A percentile compares a stretch with the other conserved stretches of the same genome.
phyloP scores from a whole-genome alignment of 2,888 invertebrate genomes.

The Amphipyra berbera region DNA sequence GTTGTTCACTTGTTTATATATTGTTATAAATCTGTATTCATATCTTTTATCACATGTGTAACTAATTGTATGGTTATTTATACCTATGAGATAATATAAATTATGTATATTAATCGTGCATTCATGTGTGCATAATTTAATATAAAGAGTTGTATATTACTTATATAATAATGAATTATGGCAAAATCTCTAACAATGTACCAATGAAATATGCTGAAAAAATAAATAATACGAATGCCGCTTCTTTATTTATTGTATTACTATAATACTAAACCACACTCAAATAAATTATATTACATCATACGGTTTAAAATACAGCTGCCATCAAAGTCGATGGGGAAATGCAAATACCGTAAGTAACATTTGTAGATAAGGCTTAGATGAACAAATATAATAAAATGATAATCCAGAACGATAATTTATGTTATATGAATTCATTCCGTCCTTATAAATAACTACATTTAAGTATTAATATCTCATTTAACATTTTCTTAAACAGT shows the following conservation, averaged over 20 bases:
- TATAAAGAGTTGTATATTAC: conserved; percentile 87
- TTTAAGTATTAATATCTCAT: not conserved
- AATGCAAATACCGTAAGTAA: conserved; percentile 21
- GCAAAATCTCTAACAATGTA: conserved; percentile 87
- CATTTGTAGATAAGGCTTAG: conserved; percentile 11
- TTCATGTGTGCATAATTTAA: conserved; percentile 85
- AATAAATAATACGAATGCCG: conserved; percentile 89
- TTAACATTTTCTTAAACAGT: not conserved
- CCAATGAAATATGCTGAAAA: conserved; percentile 88
- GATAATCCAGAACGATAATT: conserved; percentile 3
- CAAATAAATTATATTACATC: conserved; percentile 22
- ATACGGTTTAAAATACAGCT: conserved; percentile 6
- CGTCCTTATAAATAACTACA: conserved; percentile 7
- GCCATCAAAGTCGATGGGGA: not conserved
- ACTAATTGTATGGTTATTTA: conserved; percentile 85
- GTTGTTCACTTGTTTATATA: conserved; percentile 89
- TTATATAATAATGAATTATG: conserved; percentile 82
- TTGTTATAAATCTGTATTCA: conserved; percentile 87
- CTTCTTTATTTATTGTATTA: conserved; percentile 88
- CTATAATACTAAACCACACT: conserved; percentile 74
- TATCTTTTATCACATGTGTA: conserved; percentile 87
- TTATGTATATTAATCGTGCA: conserved; percentile 87
- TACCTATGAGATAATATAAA: conserved; percentile 80
- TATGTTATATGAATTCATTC: not conserved
- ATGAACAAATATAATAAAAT: conserved; percentile 11